Evolutionary conservation across 2,888 invertebrate genomes (phyloP).

Genomic region (Eledone cirrhosa): DNA sequence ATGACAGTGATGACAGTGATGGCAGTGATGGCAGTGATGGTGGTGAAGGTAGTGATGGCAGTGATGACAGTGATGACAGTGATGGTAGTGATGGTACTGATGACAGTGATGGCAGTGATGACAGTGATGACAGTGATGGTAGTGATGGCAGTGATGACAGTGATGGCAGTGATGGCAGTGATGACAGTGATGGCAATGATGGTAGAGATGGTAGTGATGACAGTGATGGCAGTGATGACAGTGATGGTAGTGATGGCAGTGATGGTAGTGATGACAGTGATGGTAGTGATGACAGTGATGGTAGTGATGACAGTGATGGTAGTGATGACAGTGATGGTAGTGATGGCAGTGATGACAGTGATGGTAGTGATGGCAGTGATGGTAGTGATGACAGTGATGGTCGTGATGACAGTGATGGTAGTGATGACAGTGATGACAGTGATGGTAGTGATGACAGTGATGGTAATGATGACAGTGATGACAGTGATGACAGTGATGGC

Average conservation of each 20-base stretch:
- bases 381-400: conserved; percentile 1
- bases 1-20: conserved; percentile 19
- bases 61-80: conserved; percentile 10
- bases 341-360: conserved; percentile 18
- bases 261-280: conserved; percentile 26
- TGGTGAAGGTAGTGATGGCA: background rate
- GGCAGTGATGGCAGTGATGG: conserved; percentile 9
- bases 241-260: conserved; percentile 30
- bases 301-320: conserved; percentile 26
- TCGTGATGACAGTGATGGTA: too few species aligned
- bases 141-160: conserved; percentile 21
- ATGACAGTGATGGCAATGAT: too few species aligned
- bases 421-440: conserved; percentile 29
- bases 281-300: conserved; percentile 21
- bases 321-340: conserved; percentile 24
- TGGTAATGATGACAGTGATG: conserved; percentile 30
- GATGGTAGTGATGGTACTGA: background rate
- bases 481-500: conserved; percentile 1
- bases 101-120: conserved; percentile 12
- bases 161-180: conserved; percentile 29
- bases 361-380: background rate
- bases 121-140: background rate
- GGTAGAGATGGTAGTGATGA: too few species aligned
- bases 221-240: conserved; percentile 29
- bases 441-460: conserved; percentile 30